A percentile compares a stretch with the other conserved stretches of the same genome.
Conservation (phyloP, 2,797 vertebrate species). For the Megaceryle alcyon region DNA sequence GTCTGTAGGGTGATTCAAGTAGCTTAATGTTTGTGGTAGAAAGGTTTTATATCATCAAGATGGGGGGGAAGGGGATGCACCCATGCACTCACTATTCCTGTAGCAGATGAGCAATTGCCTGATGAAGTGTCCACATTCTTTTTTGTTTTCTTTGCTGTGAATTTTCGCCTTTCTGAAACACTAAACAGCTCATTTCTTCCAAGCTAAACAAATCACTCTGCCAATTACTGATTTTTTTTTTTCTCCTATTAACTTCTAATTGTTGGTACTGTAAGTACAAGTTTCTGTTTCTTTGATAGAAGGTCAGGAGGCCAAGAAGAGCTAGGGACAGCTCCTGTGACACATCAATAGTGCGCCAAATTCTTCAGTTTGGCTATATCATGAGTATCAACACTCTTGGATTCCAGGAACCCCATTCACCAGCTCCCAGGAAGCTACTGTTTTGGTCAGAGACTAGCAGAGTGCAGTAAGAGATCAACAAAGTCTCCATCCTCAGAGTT, state of each 20-base stretch:
- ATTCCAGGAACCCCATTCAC: background rate
- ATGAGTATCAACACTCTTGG: background rate
- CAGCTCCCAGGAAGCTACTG: background rate
- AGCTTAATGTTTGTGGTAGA: background rate
- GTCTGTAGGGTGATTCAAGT: background rate
- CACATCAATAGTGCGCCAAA: background rate
- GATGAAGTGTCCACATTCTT: background rate
- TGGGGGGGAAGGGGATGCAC: background rate
- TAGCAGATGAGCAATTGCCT: background rate
- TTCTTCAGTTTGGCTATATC: background rate
- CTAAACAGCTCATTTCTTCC: slow-evolving; percentile 3
- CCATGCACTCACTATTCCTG: fast-evolving
- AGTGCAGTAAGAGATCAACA: background rate
- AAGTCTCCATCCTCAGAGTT: background rate
- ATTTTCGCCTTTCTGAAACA: slow-evolving; percentile 6
- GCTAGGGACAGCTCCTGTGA: background rate
- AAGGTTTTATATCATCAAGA: background rate
- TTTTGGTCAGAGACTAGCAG: background rate
- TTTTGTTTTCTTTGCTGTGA: slow-evolving; percentile 8
- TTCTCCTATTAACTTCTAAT: background rate
- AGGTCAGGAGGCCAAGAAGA: slow-evolving; percentile 26
- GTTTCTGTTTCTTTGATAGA: slow-evolving; percentile 8
- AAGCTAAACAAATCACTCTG: slow-evolving; percentile 31
- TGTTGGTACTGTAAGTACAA: background rate
- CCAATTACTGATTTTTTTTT: background rate